Evolutionary conservation across 1,140 invertebrate species (phyloP), one percentile per base, ranked within the genome.

Genomic region (Rhagoletis zephyria): DNA sequence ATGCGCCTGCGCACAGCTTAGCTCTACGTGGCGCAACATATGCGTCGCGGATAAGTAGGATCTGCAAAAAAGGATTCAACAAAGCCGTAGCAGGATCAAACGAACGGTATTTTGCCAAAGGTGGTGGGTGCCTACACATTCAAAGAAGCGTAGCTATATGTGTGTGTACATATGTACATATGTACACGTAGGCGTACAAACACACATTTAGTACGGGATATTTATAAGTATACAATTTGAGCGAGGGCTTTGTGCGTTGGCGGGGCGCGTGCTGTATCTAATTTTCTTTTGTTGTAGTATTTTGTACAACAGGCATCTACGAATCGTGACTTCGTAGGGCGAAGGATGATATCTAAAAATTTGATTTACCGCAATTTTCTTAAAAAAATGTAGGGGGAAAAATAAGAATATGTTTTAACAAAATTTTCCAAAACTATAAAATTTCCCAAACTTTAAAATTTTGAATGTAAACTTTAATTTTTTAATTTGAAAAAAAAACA

Each of bases 11-110:
- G 74, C 74, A 56, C 74, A 56, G 45, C 74, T 81, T 81, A 51
- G 16, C n/a, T 14, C 48, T 30, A n/a, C 74, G 45, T 81, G 74
- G n/a, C 48, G 9, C 3, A 30, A 48, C 74, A 81, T 81, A 56
- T 81, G 74, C 10, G 48, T 56, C 48, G 74, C 48, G 74, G 74
- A 81, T 81, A 51, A 81, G 74, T n/a, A 59, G 30, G 74, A 81
- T 59, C 16, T 30, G n/a, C 74, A 81, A 56, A 81, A 56, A 56
- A 81, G n/a, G 48, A 56, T 51, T 56, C 42, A 48, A 30, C 51
- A 70, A 59, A 56, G 51, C 48, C 74, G 48, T n/a, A 77, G 48
- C 48, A 77, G 48, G 48, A 81, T 81, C 45, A 56, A 74, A 30
- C 45, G 56, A 81, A 81, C 2, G n/a, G 3, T 30, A 16, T 51